Evolutionary conservation across 2,113 vertebrate genomes (phyloP), one percentile per base, ranked within the genome.

Genomic region (Callionymus lyra): DNA sequence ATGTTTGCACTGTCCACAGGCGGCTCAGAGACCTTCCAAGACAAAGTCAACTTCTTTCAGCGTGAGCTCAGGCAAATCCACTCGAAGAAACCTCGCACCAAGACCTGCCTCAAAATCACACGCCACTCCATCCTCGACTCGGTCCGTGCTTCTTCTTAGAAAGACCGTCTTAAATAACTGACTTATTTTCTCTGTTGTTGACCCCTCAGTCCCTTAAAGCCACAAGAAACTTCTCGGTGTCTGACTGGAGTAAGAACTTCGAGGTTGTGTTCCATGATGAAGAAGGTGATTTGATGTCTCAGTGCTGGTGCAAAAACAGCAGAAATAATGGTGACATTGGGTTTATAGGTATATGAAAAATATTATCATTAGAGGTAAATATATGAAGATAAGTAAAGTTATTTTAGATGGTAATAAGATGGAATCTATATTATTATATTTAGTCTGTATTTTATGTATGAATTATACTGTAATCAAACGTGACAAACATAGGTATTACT

Each of bases 241-340:
- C 94, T 14, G 95, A 99, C 70, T 99, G 94, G 95, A 92, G 89
- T 78, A 99, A 97, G 83, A 98, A 94, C 82, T 97, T 99, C 60
- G 95, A 99, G 83, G 91, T 99, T 9, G 80, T 94, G 80, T 99
- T 99, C 70, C 93, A 94, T 65, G 93, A 99, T 67, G 95, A 99
- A 70, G 95, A 98, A 90, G 95, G 94, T 95, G 60, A 84, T 31
- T 6, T n/a, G n/a, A n/a, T n/a, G n/a, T n/a, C n/a, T n/a, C n/a
- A n/a, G n/a, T n/a, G n/a, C n/a, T n/a, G n/a, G n/a, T n/a, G n/a
- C n/a, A n/a, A n/a, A n/a, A n/a, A n/a, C n/a, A n/a, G n/a, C n/a
- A n/a, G n/a, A n/a, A n/a, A n/a, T n/a, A n/a, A n/a, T n/a, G n/a
- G n/a, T n/a, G n/a, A n/a, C n/a, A n/a, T n/a, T n/a, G n/a, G n/a